phyloP scores from a whole-genome alignment of 2,797 vertebrate species.

The Rhynchonycteris naso region DNA sequence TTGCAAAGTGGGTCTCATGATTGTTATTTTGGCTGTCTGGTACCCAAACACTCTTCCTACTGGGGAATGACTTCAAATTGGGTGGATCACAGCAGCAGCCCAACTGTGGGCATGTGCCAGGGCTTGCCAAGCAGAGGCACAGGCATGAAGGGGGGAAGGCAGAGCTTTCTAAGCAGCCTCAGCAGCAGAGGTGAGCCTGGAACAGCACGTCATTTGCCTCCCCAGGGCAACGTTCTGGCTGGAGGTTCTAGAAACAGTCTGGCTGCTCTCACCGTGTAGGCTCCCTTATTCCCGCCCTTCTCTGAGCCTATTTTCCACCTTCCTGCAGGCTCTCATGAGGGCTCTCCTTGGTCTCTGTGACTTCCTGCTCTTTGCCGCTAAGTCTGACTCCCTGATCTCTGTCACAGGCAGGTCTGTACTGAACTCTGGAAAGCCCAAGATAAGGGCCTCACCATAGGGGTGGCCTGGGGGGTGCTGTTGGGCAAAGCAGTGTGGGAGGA shows the following conservation, averaged over 20 bases:
- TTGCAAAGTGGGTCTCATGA: background rate
- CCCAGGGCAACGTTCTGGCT: background rate
- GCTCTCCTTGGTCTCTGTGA: background rate
- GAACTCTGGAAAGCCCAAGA: background rate
- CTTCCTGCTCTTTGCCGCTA: background rate
- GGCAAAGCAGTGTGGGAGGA: background rate
- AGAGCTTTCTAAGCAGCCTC: background rate
- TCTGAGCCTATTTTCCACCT: background rate
- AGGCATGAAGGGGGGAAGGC: background rate
- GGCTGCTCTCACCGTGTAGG: background rate
- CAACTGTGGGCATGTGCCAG: background rate
- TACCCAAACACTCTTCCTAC: background rate
- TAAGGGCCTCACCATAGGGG: background rate
- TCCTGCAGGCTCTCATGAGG: background rate
- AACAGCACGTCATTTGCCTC: fast-evolving
- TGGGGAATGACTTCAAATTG: background rate
- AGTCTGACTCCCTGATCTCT: background rate
- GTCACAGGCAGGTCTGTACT: background rate
- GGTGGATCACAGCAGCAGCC: background rate
- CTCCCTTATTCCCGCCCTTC: background rate
- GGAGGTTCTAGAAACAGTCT: background rate
- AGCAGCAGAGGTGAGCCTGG: background rate
- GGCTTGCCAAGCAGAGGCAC: background rate
- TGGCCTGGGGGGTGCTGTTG: background rate
- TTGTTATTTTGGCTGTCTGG: background rate